These are phyloP conservation scores for Agrypnia vestita DNA, from an alignment of 1,140 invertebrate species.

Conservation along the genomic window DNA sequence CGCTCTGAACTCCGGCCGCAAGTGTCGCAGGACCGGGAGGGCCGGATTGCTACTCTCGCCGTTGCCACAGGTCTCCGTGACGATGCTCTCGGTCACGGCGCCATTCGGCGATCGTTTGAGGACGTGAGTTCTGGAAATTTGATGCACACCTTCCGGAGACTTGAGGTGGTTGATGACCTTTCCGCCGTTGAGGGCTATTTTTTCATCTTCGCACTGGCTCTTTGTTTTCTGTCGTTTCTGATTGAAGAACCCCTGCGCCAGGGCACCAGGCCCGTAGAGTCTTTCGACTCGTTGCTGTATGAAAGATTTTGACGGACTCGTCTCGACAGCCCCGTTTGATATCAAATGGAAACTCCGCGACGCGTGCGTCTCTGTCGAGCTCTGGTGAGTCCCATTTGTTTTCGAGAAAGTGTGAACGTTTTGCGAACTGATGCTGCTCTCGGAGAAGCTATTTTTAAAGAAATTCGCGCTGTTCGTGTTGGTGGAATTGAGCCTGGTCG, in stretches of 20 bases:
- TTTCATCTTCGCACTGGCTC: conserved; percentile 68
- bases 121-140: conserved; percentile 19
- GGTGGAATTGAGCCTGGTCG: conserved; percentile 46
- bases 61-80: conserved; percentile 35
- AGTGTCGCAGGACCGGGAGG: conserved; percentile 84
- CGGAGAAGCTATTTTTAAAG: conserved; percentile 71
- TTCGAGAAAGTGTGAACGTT: conserved; percentile 68
- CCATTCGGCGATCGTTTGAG: conserved; percentile 63
- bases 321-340: conserved; percentile 62
- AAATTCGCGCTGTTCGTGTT: conserved; percentile 41
- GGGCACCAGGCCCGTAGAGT: conserved; percentile 87
- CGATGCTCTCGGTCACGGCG: conserved; percentile 56
- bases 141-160: conserved; percentile 40
- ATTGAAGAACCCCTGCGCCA: conserved; percentile 87
- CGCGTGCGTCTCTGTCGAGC: conserved; percentile 38
- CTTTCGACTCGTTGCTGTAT: conserved; percentile 91
- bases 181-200: conserved; percentile 8
- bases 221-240: conserved; percentile 73
- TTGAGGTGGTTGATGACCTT: conserved; percentile 29
- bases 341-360: conserved; percentile 56
- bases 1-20: conserved; percentile 88
- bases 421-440: conserved; percentile 67
- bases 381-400: conserved; percentile 68
- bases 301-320: conserved; percentile 82
- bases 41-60: conserved; percentile 50